Evolutionary conservation across 2,797 vertebrate species (phyloP).

Genomic region (Denticeps clupeoides): DNA sequence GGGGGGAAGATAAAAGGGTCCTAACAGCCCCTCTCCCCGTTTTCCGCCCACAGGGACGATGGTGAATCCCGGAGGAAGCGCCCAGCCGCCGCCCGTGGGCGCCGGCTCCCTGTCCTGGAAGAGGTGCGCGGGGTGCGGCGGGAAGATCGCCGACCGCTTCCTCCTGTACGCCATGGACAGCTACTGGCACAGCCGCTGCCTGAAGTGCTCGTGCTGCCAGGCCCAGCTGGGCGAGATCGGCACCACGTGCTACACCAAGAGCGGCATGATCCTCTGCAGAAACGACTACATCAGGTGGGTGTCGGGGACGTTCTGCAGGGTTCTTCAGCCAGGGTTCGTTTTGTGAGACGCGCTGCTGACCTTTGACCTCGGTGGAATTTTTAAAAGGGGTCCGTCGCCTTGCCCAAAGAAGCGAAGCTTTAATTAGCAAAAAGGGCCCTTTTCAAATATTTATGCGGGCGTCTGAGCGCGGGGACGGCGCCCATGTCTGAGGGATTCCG

Average conservation of each 20-base stretch:
- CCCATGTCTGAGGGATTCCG: slow-evolving; percentile 42
- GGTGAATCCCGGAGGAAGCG: slow-evolving; percentile 95
- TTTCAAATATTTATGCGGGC: slow-evolving; percentile 57
- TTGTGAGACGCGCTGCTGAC: slow-evolving; percentile 17
- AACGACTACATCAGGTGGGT: slow-evolving; percentile 98
- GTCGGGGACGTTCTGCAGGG: not conserved
- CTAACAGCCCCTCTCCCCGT: no score
- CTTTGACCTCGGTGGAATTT: slow-evolving; percentile 26
- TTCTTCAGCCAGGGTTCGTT: slow-evolving; percentile 30
- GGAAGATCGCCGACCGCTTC: slow-evolving; percentile 96
- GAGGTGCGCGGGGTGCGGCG: slow-evolving; percentile 90
- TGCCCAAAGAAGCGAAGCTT: slow-evolving; percentile 35
- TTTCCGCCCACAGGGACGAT: slow-evolving; percentile 77
- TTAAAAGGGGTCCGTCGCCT: slow-evolving; percentile 17
- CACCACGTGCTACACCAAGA: slow-evolving; percentile 97
- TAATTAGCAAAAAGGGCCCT: slow-evolving; percentile 49
- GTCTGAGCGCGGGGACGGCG: slow-evolving; percentile 41
- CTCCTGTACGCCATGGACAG: slow-evolving; percentile 98
- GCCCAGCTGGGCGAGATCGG: slow-evolving; percentile 97
- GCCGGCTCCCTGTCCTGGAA: slow-evolving; percentile 92
- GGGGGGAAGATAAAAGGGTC: no score
- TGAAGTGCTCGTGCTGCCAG: slow-evolving; percentile 98
- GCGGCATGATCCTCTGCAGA: slow-evolving; percentile 98
- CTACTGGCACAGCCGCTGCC: slow-evolving; percentile 99
- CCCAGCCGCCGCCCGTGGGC: slow-evolving; percentile 83